Percentiles rank a stretch among this genome's conserved stretches.
Evolutionary conservation across 2,888 invertebrate species (phyloP).

Genomic region (Autographa pulchrina): DNA sequence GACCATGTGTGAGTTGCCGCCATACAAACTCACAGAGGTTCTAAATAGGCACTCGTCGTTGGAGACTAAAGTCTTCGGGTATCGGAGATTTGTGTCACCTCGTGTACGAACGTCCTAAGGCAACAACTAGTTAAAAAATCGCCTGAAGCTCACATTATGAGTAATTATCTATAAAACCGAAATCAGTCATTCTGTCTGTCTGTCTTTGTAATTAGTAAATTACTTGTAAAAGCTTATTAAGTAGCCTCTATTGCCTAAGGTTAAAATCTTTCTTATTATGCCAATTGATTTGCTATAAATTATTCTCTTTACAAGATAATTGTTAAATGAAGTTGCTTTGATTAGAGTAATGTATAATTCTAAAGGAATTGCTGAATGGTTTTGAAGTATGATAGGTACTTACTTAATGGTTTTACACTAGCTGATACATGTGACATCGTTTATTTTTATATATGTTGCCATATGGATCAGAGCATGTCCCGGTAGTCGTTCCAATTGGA

Average conservation of each 20-base stretch:
- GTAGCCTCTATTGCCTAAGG: background rate
- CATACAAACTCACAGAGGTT: no score
- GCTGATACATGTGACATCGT: background rate
- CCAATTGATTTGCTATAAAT: background rate
- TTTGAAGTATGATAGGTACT: background rate
- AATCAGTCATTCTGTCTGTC: background rate
- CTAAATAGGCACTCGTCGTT: no score
- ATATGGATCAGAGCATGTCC: no score
- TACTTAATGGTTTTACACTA: background rate
- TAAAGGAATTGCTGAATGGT: background rate
- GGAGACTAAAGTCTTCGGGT: no score
- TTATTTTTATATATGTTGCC: no score
- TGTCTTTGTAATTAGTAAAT: background rate
- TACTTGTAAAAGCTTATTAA: background rate
- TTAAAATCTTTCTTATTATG: background rate
- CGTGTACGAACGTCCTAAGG: no score
- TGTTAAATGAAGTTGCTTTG: background rate
- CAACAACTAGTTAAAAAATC: no score
- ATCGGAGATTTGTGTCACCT: no score
- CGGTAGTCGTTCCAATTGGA: no score
- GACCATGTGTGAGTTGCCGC: no score
- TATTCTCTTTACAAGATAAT: background rate
- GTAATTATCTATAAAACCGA: background rate
- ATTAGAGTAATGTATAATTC: background rate
- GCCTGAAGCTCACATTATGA: background rate